These are phyloP conservation scores for Platyrinchus mystaceus DNA, from an alignment of 2,797 vertebrate genomes.

Conservation along the genomic window DNA sequence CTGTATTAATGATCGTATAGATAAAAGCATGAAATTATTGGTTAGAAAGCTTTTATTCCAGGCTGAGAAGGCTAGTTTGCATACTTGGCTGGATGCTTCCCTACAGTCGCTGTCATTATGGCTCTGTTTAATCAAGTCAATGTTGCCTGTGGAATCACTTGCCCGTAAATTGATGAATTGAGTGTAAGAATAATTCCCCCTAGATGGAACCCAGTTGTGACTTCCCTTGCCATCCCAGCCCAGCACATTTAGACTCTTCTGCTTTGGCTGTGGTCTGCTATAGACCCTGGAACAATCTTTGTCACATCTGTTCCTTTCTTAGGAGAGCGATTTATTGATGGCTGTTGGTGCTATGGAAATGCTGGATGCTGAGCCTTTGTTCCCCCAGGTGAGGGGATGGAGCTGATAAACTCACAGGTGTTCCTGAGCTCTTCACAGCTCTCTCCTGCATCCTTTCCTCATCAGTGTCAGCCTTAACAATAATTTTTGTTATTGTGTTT, in stretches of 20 bases:
- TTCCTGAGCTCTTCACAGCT: neutral
- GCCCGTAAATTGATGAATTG: slow-evolving; percentile 64
- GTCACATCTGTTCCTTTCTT: slow-evolving; percentile 64
- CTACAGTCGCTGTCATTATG: slow-evolving; percentile 58
- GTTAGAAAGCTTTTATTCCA: slow-evolving; percentile 68
- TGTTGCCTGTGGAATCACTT: slow-evolving; percentile 36
- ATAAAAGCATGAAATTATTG: slow-evolving; percentile 74
- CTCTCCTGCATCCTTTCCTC: neutral
- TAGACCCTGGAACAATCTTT: slow-evolving; percentile 59
- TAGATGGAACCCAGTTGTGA: slow-evolving; percentile 63
- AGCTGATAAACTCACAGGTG: slow-evolving; percentile 1
- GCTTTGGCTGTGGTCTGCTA: slow-evolving; percentile 52
- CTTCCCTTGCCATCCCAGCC: slow-evolving; percentile 53
- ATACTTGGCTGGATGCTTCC: slow-evolving; percentile 66
- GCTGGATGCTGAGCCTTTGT: slow-evolving; percentile 45
- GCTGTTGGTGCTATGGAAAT: neutral
- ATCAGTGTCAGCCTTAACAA: neutral
- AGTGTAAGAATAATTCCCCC: slow-evolving; percentile 53
- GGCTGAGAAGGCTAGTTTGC: slow-evolving; percentile 62
- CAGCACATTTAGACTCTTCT: slow-evolving; percentile 48
- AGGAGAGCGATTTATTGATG: neutral
- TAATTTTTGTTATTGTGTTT: neutral
- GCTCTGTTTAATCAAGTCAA: slow-evolving; percentile 64
- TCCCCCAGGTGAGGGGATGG: slow-evolving; percentile 29
- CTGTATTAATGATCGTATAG: slow-evolving; percentile 70